Conservation (phyloP, 2,797 vertebrate genomes). For the Sebastes ruberrimus region DNA sequence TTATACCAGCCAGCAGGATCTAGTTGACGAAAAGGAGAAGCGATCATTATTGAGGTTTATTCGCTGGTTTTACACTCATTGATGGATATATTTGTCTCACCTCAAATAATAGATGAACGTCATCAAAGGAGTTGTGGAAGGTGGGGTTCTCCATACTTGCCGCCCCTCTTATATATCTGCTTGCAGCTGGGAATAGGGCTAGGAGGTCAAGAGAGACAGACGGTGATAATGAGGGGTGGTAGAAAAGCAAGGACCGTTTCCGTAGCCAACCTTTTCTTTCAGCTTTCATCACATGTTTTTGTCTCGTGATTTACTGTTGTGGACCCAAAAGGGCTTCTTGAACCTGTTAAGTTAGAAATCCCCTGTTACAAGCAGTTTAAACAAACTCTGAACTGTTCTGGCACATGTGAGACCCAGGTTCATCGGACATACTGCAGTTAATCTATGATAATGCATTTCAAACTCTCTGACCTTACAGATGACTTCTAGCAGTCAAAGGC, state of each 20-base stretch:
- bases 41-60: not conserved
- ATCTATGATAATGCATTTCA: constrained; percentile 1
- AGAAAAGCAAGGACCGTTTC: not conserved
- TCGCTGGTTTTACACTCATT: not conserved
- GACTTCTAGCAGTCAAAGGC: constrained; percentile 47
- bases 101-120: constrained; percentile 74
- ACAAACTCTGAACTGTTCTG: not conserved
- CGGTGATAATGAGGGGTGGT: not conserved
- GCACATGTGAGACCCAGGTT: constrained; percentile 23
- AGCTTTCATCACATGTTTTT: not conserved
- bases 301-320: not conserved
- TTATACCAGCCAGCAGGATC: constrained; percentile 86
- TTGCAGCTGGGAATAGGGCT: constrained; percentile 68
- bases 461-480: constrained; percentile 42
- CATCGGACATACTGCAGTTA: not conserved
- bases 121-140: constrained; percentile 60
- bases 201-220: constrained; percentile 1
- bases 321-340: not conserved
- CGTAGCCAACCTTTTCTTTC: not conserved
- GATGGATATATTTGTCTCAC: constrained; percentile 37
- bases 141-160: constrained; percentile 17
- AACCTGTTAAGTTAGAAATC: constrained; percentile 5
- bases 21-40: constrained; percentile 25
- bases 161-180: constrained; percentile 11
- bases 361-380: not conserved